Percentiles rank a stretch among this genome's conserved stretches.
Evolutionary conservation across 1,140 invertebrate species (phyloP).

Genomic region (Mycetomoellerius zeteki): DNA sequence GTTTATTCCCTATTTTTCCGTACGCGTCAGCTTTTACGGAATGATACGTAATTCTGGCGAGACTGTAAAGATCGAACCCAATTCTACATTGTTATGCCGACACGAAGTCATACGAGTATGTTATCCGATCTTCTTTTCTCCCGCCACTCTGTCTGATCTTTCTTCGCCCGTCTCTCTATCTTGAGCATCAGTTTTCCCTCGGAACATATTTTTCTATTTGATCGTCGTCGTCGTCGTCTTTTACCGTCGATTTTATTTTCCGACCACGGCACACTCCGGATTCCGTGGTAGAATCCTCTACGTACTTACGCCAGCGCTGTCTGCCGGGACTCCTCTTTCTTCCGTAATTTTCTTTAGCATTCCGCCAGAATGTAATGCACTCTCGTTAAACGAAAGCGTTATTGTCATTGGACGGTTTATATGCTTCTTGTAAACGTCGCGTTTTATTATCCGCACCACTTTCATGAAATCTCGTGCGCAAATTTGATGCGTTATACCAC

Average conservation of each 20-base stretch:
- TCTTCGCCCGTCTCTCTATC: slow-evolving; percentile 25
- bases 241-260: slow-evolving; percentile 48
- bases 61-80: neutral
- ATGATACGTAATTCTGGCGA: neutral
- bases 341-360: slow-evolving; percentile 44
- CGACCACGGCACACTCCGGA: neutral
- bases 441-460: slow-evolving; percentile 23
- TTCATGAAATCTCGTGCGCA: slow-evolving; percentile 29
- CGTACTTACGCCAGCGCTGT: neutral
- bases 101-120: slow-evolving; percentile 5
- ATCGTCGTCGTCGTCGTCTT: neutral
- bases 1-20: neutral
- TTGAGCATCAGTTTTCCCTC: slow-evolving; percentile 28
- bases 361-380: slow-evolving; percentile 21
- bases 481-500: neutral
- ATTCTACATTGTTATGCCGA: slow-evolving; percentile 35
- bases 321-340: neutral
- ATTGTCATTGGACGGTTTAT: slow-evolving; percentile 25
- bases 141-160: neutral
- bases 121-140: slow-evolving; percentile 42
- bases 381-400: slow-evolving; percentile 51
- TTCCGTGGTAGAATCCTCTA: neutral
- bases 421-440: slow-evolving; percentile 39
- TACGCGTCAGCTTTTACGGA: neutral
- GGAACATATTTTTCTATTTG: slow-evolving; percentile 62